A percentile compares a stretch with the other conserved stretches of the same genome.
phyloP scores from a whole-genome alignment of 2,113 vertebrate genomes.

The Scytalopus superciliaris region DNA sequence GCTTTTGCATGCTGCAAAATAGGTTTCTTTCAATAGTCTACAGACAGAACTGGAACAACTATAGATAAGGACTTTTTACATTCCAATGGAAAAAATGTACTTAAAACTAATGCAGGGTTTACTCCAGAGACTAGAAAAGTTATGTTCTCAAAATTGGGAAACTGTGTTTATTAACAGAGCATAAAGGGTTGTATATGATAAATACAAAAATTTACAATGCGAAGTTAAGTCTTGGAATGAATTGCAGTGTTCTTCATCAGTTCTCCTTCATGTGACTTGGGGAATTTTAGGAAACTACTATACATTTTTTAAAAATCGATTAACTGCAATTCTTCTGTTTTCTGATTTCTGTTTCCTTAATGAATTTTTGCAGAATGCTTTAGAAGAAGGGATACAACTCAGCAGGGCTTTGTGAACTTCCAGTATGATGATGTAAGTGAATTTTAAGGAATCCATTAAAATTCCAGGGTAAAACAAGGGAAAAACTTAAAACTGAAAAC shows the following conservation, averaged over 20 bases:
- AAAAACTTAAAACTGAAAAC: background rate
- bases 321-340: background rate
- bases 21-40: background rate
- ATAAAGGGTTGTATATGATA: background rate
- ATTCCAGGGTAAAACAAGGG: background rate
- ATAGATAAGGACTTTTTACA: background rate
- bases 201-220: background rate
- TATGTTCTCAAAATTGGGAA: background rate
- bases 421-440: constrained; percentile 93
- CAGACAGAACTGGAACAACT: background rate
- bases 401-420: constrained; percentile 86
- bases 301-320: background rate
- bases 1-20: background rate
- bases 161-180: background rate
- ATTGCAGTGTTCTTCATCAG: background rate
- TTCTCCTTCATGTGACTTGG: background rate
- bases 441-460: background rate
- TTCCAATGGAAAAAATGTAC: background rate
- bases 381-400: constrained; percentile 82
- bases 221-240: background rate
- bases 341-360: background rate
- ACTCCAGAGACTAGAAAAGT: background rate
- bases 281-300: background rate
- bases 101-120: background rate
- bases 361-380: constrained; percentile 82